Conservation (phyloP, 2,113 vertebrate species). For the Glaucomys volans region DNA sequence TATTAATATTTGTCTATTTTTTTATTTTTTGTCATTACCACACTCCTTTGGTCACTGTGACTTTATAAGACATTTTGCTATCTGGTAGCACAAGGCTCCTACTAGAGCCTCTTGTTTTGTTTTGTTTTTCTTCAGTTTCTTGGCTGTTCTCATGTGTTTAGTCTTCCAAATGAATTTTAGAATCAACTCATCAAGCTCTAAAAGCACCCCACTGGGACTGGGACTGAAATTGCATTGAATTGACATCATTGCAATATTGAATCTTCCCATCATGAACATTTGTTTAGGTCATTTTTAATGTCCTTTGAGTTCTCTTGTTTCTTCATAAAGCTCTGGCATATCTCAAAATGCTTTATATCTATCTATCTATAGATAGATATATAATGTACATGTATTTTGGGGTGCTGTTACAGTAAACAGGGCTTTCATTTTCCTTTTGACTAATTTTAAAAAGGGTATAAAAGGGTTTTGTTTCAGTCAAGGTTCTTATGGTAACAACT, state of each 20-base stretch:
- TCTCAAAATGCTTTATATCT: not conserved
- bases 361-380: not conserved
- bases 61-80: constrained; percentile 17
- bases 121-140: not conserved
- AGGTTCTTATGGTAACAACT: constrained; percentile 54
- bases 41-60: constrained; percentile 19
- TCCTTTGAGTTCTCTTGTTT: constrained; percentile 35
- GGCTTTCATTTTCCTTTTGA: not conserved
- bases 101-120: not conserved
- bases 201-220: constrained; percentile 45
- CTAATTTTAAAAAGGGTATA: not conserved
- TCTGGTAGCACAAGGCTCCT: constrained; percentile 20
- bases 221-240: constrained; percentile 36
- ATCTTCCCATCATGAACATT: constrained; percentile 32
- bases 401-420: not conserved
- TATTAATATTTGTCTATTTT: constrained; percentile 13
- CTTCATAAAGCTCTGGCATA: not conserved
- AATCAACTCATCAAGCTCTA: constrained; percentile 59
- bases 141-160: constrained; percentile 57
- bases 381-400: not conserved
- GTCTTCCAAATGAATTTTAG: constrained; percentile 66
- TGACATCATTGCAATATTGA: constrained; percentile 39
- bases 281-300: constrained; percentile 24
- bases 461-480: not conserved
- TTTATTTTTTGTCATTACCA: constrained; percentile 57